Percentiles rank a stretch among this genome's conserved stretches.
phyloP scores from a whole-genome alignment of 2,113 vertebrate species.

The Lethenteron camtschaticum region DNA sequence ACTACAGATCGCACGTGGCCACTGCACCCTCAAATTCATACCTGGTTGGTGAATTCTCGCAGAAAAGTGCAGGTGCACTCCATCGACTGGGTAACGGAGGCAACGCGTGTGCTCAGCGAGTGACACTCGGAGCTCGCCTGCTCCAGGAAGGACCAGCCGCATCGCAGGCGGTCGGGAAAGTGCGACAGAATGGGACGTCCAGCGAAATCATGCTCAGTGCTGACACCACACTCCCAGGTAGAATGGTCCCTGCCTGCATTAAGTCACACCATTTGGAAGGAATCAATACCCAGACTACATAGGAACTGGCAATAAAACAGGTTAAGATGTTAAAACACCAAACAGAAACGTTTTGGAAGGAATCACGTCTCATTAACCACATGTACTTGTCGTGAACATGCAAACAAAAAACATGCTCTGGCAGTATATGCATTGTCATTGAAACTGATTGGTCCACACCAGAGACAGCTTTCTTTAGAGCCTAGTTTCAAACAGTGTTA shows the following conservation, averaged over 20 bases:
- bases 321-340: no score
- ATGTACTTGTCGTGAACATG: no score
- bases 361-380: no score
- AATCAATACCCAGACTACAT: no score
- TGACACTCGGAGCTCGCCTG: conserved; percentile 58
- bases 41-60: conserved; percentile 41
- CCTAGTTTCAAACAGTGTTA: no score
- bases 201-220: conserved; percentile 52
- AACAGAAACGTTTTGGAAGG: no score
- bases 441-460: no score
- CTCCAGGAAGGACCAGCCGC: conserved; percentile 60
- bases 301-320: no score
- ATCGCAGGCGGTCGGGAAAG: conserved; percentile 49
- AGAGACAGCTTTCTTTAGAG: no score
- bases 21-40: conserved; percentile 13
- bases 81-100: conserved; percentile 34
- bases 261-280: conserved; percentile 5
- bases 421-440: no score
- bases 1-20: no score
- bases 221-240: conserved; percentile 37
- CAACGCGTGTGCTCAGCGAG: conserved; percentile 37
- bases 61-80: conserved; percentile 64
- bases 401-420: no score
- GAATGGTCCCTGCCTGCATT: conserved; percentile 35
- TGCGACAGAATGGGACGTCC: conserved; percentile 46